Evolutionary conservation across 1,140 invertebrate genomes (phyloP), one percentile per base, ranked within the genome.

Genomic region (Mylabris phalerata): DNA sequence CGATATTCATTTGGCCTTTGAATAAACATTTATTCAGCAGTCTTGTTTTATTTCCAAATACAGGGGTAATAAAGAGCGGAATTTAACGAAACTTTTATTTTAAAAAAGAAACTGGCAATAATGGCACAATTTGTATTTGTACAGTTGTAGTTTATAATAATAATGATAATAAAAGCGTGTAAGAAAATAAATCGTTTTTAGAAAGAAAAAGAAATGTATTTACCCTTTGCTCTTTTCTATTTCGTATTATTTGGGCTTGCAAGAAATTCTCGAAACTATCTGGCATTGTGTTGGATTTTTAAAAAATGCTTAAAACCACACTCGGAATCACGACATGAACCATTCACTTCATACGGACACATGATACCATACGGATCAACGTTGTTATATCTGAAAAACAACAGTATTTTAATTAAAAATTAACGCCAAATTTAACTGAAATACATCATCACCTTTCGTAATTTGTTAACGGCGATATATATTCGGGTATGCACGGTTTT

Each of bases 341-440:
- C 67, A 48, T 66, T 57, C 26, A 69, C 62, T 54, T 69, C 66
- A 48, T 62, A 69, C 1, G 67, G 67, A 52, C 67, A 69, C 44
- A 67, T 55, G 11, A 64, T 63, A 4, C 44, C 45, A 43, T 62
- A 61, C 4, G 67, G 67, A 57, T 69, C 61, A 6, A 27, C 44
- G 9, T 49, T 38, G 49, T 32, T 47, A 40, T 55, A 54, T 51
- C 66, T 64, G 19, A 32, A 50, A 61, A 63, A 67, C 44, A 55
- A 43, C 46, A 40, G 54, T 13, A 48, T 48, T 27, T 50, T 40
- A 50, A 9, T 26, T 11, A 40, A 19, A 19, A 19, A 19, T 19
- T 19, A 19, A 19, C 19, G 19, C 1, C 19, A 19, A 19, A 19
- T 19, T 19, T 19, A 19, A 19, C 19, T 19, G 1, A 50, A 52